Conservation (phyloP, 2,797 vertebrate species). For the Propithecus perrieri region DNA sequence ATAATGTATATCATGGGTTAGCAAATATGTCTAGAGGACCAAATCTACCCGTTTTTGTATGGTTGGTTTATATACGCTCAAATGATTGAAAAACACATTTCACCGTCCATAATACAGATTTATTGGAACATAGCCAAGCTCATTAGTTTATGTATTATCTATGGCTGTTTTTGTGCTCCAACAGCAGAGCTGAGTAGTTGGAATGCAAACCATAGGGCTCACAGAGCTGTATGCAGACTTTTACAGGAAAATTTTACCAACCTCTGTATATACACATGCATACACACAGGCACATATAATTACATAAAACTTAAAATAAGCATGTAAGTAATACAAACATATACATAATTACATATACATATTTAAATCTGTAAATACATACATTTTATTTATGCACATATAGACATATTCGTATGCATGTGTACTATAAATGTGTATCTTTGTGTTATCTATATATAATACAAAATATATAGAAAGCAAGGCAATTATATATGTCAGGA, state of each 20-base stretch:
- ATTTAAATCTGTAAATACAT: neutral
- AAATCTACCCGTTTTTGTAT: neutral
- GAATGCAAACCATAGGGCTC: neutral
- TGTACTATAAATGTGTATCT: neutral
- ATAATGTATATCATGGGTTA: neutral
- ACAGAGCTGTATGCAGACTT: neutral
- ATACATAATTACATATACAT: neutral
- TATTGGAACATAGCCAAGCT: neutral
- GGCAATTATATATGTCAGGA: neutral
- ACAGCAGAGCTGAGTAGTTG: neutral
- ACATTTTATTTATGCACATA: neutral
- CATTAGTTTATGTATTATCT: neutral
- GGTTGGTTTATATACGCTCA: neutral
- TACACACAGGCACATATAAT: neutral
- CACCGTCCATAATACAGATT: neutral
- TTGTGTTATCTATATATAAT: neutral
- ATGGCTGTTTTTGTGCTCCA: neutral
- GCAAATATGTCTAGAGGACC: neutral
- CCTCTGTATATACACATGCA: neutral
- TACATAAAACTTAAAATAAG: neutral
- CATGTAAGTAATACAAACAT: neutral
- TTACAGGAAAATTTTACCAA: neutral
- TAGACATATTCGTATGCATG: neutral
- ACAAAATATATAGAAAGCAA: neutral
- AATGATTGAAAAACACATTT: neutral